Conservation (phyloP, 2,888 invertebrate genomes). For the Xylota sylvarum region DNA sequence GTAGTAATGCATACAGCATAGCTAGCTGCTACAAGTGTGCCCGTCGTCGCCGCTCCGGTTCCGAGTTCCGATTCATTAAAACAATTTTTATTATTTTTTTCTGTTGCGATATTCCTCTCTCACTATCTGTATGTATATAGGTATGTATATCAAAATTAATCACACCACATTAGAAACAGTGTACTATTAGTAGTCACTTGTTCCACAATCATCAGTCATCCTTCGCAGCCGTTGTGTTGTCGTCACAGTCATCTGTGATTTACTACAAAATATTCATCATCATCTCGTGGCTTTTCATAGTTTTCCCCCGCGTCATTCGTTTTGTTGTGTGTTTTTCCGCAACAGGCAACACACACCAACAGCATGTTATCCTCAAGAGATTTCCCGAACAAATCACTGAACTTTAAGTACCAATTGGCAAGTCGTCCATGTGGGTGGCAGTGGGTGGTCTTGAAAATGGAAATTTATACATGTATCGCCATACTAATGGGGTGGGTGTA, state of each 20-base stretch:
- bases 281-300: conserved; percentile 58
- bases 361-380: conserved; percentile 31
- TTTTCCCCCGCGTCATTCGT: conserved; percentile 7
- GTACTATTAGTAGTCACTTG: conserved; percentile 70
- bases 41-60: neutral
- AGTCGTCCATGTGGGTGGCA: conserved; percentile 15
- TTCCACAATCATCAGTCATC: conserved; percentile 70
- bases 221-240: conserved; percentile 48
- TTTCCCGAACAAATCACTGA: conserved; percentile 49
- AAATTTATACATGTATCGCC: neutral
- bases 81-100: conserved; percentile 1
- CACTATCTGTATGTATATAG: neutral
- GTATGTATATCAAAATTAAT: conserved; percentile 54
- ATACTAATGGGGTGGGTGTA: neutral
- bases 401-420: conserved; percentile 63
- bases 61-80: conserved; percentile 63
- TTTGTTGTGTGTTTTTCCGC: conserved; percentile 1
- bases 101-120: neutral
- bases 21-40: neutral
- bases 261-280: conserved; percentile 66
- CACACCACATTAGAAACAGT: conserved; percentile 62
- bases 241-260: conserved; percentile 61
- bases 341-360: conserved; percentile 11
- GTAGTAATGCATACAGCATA: conserved; percentile 1
- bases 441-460: conserved; percentile 11